A percentile compares a stretch with the other conserved stretches of the same genome.
Conservation (phyloP, 2,888 invertebrate genomes). For the Silvanus unidentatus region DNA sequence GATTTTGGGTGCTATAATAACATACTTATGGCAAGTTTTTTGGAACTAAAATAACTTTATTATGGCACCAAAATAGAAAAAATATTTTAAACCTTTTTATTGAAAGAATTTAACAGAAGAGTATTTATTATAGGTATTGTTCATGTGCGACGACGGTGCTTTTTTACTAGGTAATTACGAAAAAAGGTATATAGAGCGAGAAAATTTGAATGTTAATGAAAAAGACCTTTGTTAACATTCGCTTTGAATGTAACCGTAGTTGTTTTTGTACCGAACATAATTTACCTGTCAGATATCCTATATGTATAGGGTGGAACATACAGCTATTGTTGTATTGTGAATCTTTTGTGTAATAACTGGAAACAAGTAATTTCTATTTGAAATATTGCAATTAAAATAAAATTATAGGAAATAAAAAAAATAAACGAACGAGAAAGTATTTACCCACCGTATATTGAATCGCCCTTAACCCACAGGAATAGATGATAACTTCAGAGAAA, state of each 20-base stretch:
- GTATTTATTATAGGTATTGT: too few species aligned
- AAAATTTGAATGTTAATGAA: constrained; percentile 15
- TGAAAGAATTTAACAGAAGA: too few species aligned
- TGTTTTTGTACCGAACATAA: constrained; percentile 16
- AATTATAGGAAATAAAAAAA: constrained; percentile 6
- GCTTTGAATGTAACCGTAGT: constrained; percentile 14
- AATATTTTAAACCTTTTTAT: too few species aligned
- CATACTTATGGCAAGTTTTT: too few species aligned
- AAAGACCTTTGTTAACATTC: constrained; percentile 15
- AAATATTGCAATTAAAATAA: constrained; percentile 6
- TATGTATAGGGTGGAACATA: constrained; percentile 5
- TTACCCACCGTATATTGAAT: too few species aligned
- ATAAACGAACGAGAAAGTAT: background rate
- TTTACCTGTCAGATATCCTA: constrained; percentile 18
- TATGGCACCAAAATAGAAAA: too few species aligned
- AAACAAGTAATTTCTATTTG: constrained; percentile 12
- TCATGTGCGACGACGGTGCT: background rate
- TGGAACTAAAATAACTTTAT: too few species aligned
- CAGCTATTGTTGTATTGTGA: constrained; percentile 11
- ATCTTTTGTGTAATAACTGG: constrained; percentile 8
- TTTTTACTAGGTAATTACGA: background rate
- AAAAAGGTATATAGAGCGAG: constrained; percentile 8
- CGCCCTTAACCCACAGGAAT: too few species aligned
- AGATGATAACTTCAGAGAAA: too few species aligned
- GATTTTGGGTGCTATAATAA: too few species aligned